A percentile compares a stretch with the other conserved stretches of the same genome.
These are phyloP conservation scores for Chymomyza procnemis DNA, from an alignment of 2,888 invertebrate genomes.

Conservation along the genomic window DNA sequence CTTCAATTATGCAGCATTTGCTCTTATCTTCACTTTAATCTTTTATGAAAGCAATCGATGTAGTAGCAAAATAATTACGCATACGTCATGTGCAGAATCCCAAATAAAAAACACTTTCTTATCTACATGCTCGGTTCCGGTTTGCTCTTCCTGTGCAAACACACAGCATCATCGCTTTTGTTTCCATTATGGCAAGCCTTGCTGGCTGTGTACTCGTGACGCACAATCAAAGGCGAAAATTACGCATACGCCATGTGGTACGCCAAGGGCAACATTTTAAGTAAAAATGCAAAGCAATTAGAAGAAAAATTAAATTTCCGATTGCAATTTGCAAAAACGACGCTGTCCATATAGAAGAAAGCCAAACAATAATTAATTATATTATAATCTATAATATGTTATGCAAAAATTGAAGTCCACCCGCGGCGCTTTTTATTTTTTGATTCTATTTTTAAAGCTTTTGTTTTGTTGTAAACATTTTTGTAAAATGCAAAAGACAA, in stretches of 20 bases:
- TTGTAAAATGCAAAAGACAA: neutral
- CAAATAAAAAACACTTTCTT: too few relatives aligned
- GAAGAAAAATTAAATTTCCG: conserved; percentile 38
- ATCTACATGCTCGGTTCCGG: too few relatives aligned
- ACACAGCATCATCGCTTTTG: too few relatives aligned
- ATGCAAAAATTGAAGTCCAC: neutral
- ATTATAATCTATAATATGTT: neutral
- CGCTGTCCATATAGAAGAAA: neutral
- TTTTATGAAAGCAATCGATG: too few relatives aligned
- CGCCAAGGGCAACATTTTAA: conserved; percentile 30
- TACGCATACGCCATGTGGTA: neutral
- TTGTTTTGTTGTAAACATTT: neutral
- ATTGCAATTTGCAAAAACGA: conserved; percentile 36
- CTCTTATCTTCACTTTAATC: too few relatives aligned
- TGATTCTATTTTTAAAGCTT: neutral
- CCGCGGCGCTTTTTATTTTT: neutral
- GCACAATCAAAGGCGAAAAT: too few relatives aligned
- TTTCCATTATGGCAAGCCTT: too few relatives aligned
- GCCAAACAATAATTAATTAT: neutral
- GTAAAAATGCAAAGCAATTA: conserved; percentile 17
- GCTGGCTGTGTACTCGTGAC: too few relatives aligned
- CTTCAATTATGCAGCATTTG: too few relatives aligned
- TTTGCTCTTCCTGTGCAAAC: too few relatives aligned
- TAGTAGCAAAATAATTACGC: too few relatives aligned
- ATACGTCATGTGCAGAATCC: too few relatives aligned